Evolutionary conservation across 2,888 invertebrate genomes (phyloP).

Genomic region (Tetranychus truncatus): DNA sequence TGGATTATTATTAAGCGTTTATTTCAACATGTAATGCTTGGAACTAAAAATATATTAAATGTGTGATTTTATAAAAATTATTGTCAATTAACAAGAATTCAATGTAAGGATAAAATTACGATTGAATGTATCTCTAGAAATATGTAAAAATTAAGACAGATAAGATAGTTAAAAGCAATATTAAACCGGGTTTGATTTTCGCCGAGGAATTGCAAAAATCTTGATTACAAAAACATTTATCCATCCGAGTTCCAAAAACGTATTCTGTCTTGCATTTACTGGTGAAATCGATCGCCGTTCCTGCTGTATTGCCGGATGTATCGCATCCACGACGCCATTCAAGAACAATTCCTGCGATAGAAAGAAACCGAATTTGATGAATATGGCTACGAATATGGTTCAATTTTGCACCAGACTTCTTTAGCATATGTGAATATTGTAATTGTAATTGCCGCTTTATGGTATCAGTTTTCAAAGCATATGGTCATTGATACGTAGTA

Average conservation of each 20-base stretch:
- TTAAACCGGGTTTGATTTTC: background rate
- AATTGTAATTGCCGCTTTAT: background rate
- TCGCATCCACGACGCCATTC: constrained; percentile 10
- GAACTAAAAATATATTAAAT: too few species aligned
- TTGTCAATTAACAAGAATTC: too few species aligned
- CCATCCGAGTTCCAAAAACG: constrained; percentile 19
- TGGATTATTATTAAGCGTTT: too few species aligned
- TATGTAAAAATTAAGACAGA: too few species aligned
- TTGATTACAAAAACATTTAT: constrained; percentile 20
- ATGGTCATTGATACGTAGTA: background rate
- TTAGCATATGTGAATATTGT: background rate
- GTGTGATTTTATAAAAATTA: too few species aligned
- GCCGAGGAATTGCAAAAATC: constrained; percentile 16
- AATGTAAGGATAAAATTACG: too few species aligned
- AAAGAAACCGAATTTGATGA: background rate
- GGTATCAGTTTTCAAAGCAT: background rate
- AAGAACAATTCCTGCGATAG: background rate
- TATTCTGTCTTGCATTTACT: constrained; percentile 18
- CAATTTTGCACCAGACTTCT: background rate
- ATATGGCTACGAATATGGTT: background rate
- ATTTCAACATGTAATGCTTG: too few species aligned
- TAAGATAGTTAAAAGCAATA: background rate
- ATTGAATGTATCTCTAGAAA: too few species aligned
- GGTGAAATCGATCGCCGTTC: background rate
- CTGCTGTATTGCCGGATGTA: constrained; percentile 1